phyloP scores from a whole-genome alignment of 2,797 vertebrate species.

The Schizopygopsis malacanthus region DNA sequence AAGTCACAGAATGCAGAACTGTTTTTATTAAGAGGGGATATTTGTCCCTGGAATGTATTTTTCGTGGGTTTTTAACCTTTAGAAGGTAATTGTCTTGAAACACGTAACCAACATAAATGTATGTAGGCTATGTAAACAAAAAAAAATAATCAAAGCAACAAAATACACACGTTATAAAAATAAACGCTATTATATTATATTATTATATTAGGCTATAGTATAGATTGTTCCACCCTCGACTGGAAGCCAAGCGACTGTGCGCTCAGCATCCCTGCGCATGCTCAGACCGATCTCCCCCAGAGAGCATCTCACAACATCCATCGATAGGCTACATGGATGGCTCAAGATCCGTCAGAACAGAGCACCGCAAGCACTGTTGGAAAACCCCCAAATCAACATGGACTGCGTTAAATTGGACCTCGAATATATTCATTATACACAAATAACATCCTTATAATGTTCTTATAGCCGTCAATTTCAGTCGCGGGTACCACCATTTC shows the following conservation, averaged over 20 bases:
- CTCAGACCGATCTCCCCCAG: not conserved
- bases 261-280: constrained; percentile 45
- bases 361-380: not conserved
- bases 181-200: not conserved
- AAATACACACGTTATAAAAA: not conserved
- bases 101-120: not conserved
- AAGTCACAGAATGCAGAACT: not conserved
- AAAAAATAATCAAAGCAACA: not conserved
- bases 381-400: constrained; percentile 22
- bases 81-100: not conserved
- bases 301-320: constrained; percentile 17
- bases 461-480: not conserved
- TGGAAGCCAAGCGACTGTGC: not conserved
- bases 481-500: not conserved
- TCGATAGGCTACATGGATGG: constrained; percentile 1
- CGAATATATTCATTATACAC: not conserved
- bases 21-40: not conserved
- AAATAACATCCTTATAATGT: not conserved
- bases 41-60: not conserved
- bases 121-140: not conserved
- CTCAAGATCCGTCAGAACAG: constrained; percentile 4
- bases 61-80: not conserved
- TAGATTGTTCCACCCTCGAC: not conserved
- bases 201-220: not conserved
- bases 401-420: constrained; percentile 29